Base-by-base conservation (phyloP, 2,888 invertebrate species). In the Chironomus tentans region DNA sequence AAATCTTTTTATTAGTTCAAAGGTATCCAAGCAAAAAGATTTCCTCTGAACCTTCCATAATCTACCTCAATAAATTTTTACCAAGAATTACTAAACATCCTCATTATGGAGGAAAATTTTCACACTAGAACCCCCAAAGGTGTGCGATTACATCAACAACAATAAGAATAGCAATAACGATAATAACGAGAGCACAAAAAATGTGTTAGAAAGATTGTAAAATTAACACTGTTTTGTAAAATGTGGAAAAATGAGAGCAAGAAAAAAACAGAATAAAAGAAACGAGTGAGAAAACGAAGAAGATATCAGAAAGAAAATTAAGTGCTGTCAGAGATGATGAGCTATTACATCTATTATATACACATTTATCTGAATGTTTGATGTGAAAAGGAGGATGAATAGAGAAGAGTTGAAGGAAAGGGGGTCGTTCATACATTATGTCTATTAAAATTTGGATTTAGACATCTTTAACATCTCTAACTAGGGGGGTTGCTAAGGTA, bases 281-380 rank as follows among this genome's bases (percentile, higher is more conserved):
- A 70, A 24, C n/a, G 22, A 38, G 38, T 68, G 62, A 28, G 22
- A 65, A 65, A 13, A 22, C 4, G 18, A 46, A 38, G 15, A 28
- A 68, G 28, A n/a, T n/a, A 18, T 65, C 18, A 1, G 38, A 38
- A n/a, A 56, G 3, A 65, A 74, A 74, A 68, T 68, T 74, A 74
- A 74, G 28, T 74, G 68, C 65, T 74, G 48, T 74, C 68, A 74
- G 74, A 22, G 73, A 62, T 73, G 61, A 71, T 71, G 71, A 56
- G 61, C 71, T 56, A 71, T 71, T 71, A 71, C 72, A 56, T 61
- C 28, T 47, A 65, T 65, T 65, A 65, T 56, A 56, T 65, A 65
- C 56, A 15, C 18, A 18, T 56, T 65, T 21, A 65, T 22, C 6
- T 10, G 62, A 15, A 15, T 15, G 56, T 15, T 56, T 56, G 56